These are phyloP conservation scores for Misgurnus mizolepis DNA, from an alignment of 2,113 vertebrate genomes.

Conservation along the genomic window DNA sequence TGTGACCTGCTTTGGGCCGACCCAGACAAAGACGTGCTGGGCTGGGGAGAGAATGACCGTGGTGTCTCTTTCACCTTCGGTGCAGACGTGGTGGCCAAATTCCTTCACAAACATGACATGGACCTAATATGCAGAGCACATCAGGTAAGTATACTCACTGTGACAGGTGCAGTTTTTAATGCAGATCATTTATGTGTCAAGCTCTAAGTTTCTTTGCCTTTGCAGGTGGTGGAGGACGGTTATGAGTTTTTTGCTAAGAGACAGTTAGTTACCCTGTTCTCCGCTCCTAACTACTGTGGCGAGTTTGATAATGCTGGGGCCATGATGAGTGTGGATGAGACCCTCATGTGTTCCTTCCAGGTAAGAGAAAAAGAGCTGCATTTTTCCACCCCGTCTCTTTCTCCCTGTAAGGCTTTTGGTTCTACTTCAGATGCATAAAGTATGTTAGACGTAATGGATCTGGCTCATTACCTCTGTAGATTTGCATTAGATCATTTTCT, in stretches of 20 bases:
- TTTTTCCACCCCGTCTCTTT: not conserved
- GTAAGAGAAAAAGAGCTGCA: conserved; percentile 49
- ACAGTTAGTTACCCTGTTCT: conserved; percentile 79
- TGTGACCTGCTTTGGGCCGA: conserved; percentile 96
- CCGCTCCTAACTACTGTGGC: conserved; percentile 81
- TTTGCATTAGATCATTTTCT: not conserved
- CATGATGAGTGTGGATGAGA: conserved; percentile 83
- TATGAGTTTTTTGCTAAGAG: conserved; percentile 81
- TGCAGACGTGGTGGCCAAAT: conserved; percentile 80
- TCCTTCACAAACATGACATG: conserved; percentile 83
- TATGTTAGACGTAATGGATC: conserved; percentile 2
- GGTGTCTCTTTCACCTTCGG: conserved; percentile 81
- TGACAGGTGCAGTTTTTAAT: not conserved
- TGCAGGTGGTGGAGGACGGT: conserved; percentile 79
- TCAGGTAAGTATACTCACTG: conserved; percentile 65
- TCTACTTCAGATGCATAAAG: not conserved
- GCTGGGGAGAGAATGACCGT: conserved; percentile 81
- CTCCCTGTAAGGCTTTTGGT: not conserved
- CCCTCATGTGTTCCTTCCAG: conserved; percentile 83
- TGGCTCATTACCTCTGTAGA: conserved; percentile 1
- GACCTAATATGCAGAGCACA: conserved; percentile 84
- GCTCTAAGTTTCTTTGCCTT: conserved; percentile 10
- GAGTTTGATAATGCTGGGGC: conserved; percentile 81
- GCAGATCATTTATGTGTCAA: too few relatives aligned
- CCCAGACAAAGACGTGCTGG: conserved; percentile 88